Conservation (phyloP, 2,113 vertebrate species). For the Leiothrix lutea region DNA sequence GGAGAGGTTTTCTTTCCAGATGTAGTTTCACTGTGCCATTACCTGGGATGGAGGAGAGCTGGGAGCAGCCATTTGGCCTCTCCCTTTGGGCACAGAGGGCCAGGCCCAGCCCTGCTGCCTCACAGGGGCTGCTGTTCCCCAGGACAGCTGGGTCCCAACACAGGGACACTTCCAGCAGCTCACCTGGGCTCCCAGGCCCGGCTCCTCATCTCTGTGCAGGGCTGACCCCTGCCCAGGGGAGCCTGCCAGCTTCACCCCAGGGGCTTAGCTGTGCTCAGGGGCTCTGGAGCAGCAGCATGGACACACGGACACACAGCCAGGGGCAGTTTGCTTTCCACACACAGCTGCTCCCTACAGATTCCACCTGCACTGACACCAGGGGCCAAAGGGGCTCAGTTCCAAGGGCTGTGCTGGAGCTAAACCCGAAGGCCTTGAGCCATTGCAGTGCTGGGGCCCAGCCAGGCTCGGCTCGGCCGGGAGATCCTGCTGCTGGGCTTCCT, state of each 20-base stretch:
- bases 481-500: slow-evolving; percentile 43
- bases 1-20: neutral
- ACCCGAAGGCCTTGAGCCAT: neutral
- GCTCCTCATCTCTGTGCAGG: neutral
- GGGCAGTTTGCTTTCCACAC: neutral
- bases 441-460: neutral
- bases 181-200: neutral
- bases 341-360: neutral
- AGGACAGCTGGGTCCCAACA: neutral
- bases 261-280: neutral
- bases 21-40: neutral
- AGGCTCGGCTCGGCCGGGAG: neutral
- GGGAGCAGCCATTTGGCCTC: neutral
- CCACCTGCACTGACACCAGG: neutral
- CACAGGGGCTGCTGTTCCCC: accelerated
- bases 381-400: neutral
- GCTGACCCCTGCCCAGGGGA: neutral
- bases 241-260: neutral
- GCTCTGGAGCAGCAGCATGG: neutral
- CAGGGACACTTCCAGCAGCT: neutral
- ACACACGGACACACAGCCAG: neutral
- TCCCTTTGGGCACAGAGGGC: neutral
- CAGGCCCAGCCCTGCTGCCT: neutral
- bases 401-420: neutral
- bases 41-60: neutral